phyloP scores from a whole-genome alignment of 2,888 invertebrate genomes.

The Thymelicus acteon region DNA sequence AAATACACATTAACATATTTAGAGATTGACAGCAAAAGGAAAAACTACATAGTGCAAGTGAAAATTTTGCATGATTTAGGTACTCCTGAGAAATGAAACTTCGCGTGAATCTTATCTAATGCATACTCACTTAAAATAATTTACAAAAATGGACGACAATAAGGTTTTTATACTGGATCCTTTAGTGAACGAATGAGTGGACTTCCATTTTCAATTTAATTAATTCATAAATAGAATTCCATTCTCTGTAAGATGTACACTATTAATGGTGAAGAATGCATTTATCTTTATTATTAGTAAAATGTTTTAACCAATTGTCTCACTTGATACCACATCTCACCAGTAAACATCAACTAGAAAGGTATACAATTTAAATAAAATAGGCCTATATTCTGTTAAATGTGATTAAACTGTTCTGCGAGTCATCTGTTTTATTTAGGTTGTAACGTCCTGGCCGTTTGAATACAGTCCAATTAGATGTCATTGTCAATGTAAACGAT shows the following conservation, averaged over 20 bases:
- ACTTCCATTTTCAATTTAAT: background rate
- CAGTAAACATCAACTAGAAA: background rate
- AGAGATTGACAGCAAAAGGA: background rate
- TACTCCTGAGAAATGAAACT: background rate
- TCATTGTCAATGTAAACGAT: background rate
- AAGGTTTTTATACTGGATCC: too few relatives aligned
- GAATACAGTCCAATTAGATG: background rate
- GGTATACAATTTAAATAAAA: background rate
- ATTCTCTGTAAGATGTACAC: background rate
- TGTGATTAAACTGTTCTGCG: background rate
- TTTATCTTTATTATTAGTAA: background rate
- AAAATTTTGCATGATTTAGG: background rate
- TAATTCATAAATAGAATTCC: background rate
- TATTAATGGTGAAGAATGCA: conserved; percentile 1
- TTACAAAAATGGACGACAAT: background rate
- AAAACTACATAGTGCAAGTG: background rate
- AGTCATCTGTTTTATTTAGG: background rate
- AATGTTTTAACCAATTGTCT: background rate
- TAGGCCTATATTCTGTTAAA: background rate
- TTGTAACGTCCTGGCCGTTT: background rate
- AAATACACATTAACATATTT: conserved; percentile 44
- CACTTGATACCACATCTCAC: background rate
- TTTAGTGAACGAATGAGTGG: background rate
- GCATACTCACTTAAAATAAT: background rate
- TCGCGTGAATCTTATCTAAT: too few relatives aligned